phyloP scores from a whole-genome alignment of 2,888 invertebrate genomes.

The Formica aserva region DNA sequence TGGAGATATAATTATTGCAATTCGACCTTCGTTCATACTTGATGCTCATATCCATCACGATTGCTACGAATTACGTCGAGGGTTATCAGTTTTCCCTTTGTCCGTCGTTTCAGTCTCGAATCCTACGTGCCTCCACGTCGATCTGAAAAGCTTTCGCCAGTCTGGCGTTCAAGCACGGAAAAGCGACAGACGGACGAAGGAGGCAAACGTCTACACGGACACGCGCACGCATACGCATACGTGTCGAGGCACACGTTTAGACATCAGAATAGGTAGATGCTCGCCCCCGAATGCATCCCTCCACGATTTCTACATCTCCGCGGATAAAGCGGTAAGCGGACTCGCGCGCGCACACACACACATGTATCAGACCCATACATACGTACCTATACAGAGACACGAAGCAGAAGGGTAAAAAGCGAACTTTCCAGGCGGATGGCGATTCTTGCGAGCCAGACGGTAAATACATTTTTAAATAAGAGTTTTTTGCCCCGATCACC shows the following conservation, averaged over 20 bases:
- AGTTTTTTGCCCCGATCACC: conserved; percentile 80
- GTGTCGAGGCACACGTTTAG: conserved; percentile 56
- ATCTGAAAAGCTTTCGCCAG: conserved; percentile 74
- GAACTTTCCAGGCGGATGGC: conserved; percentile 76
- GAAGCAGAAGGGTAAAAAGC: conserved; percentile 71
- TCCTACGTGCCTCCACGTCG: conserved; percentile 60
- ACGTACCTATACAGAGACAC: conserved; percentile 7
- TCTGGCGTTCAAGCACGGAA: conserved; percentile 67
- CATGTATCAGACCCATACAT: neutral
- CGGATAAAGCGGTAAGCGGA: conserved; percentile 69
- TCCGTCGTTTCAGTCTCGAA: conserved; percentile 49
- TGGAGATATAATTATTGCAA: conserved; percentile 17
- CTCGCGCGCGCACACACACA: conserved; percentile 44
- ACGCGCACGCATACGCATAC: conserved; percentile 51
- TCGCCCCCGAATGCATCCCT: conserved; percentile 58
- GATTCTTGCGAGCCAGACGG: conserved; percentile 81
- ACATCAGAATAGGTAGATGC: conserved; percentile 67
- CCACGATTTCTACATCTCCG: conserved; percentile 72
- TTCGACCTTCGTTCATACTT: neutral
- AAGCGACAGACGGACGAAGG: conserved; percentile 71
- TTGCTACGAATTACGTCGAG: conserved; percentile 61
- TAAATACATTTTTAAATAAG: conserved; percentile 86
- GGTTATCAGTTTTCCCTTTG: conserved; percentile 68
- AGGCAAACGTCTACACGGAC: conserved; percentile 62
- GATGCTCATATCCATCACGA: conserved; percentile 23